Evolutionary conservation across 2,888 invertebrate species (phyloP), one percentile per base, ranked within the genome.

Genomic region (Empis stercorea): DNA sequence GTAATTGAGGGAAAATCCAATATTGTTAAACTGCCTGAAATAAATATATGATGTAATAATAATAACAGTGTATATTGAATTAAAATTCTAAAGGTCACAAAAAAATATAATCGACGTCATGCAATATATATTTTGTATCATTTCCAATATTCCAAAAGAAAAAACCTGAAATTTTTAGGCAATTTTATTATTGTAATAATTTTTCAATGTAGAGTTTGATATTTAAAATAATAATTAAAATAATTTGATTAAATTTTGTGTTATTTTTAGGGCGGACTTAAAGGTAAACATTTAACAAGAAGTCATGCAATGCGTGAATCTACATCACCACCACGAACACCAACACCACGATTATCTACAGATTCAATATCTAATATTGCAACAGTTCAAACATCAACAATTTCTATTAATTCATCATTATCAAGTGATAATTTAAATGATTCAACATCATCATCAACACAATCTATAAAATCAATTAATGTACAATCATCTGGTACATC

Each of bases 241-340:
- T 36, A 10, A 27, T 39, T n/a, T n/a, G n/a, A 42, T 39, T 30
- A 43, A 41, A 43, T 30, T 34, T 6, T 48, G 51, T 47, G 46
- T 46, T 46, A 50, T 43, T 52, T 68, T 68, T 65, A 80, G 80
- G 72, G 75, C 52, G 78, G 76, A 60, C 78, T 83, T 66, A 87
- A 87, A 74, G 76, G 84, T 53, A 87, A 87, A 72, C 78, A 87
- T 64, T 75, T 92, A 58, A 87, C 87, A 49, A 79, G 93, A 60
- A 89, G 91, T 62, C 87, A 88, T 73, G 93, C 92, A 53, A 84
- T 92, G 75, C 79, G 88, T 62, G 92, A 92, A 67, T 82, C 87
- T 52, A 79, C 85, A 43, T 78, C 78, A 23, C 78, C 78, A 11
- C 78, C 78, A 30, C 75, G 76, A 52, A 72, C 75, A 43, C 65